phyloP scores from a whole-genome alignment of 2,113 vertebrate genomes.

The Petaurus breviceps region DNA sequence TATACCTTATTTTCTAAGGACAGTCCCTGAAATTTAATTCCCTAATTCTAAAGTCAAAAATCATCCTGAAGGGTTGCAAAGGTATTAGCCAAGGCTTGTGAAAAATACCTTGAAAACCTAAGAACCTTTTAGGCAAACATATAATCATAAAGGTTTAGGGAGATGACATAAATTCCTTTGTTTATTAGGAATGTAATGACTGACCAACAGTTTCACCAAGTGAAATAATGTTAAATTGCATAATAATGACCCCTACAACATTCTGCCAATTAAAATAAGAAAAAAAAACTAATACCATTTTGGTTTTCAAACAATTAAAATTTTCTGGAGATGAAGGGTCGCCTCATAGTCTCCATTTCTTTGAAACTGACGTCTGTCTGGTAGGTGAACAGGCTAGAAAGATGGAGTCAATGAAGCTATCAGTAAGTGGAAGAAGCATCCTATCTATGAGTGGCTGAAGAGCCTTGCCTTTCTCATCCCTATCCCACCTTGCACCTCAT shows the following conservation, averaged over 20 bases:
- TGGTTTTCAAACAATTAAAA: constrained; percentile 39
- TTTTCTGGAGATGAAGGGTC: background rate
- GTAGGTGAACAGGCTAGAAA: background rate
- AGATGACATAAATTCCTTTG: constrained; percentile 51
- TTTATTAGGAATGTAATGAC: constrained; percentile 60
- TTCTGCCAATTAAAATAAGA: constrained; percentile 11
- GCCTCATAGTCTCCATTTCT: background rate
- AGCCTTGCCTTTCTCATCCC: no score
- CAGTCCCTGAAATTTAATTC: no score
- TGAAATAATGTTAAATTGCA: constrained; percentile 9
- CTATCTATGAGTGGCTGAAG: background rate
- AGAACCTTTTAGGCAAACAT: constrained; percentile 47
- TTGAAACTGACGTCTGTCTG: background rate
- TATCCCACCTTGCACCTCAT: no score
- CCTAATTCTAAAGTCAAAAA: constrained; percentile 24
- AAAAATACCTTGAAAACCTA: constrained; percentile 58
- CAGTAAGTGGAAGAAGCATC: background rate
- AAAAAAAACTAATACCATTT: constrained; percentile 24
- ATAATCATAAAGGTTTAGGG: constrained; percentile 47
- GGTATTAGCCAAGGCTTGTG: constrained; percentile 48
- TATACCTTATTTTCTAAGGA: background rate
- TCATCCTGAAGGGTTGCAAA: constrained; percentile 34
- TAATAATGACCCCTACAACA: background rate
- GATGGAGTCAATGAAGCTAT: background rate
- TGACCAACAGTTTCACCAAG: constrained; percentile 55